phyloP scores from a whole-genome alignment of 1,140 invertebrate genomes.

The Drosophila willistoni region DNA sequence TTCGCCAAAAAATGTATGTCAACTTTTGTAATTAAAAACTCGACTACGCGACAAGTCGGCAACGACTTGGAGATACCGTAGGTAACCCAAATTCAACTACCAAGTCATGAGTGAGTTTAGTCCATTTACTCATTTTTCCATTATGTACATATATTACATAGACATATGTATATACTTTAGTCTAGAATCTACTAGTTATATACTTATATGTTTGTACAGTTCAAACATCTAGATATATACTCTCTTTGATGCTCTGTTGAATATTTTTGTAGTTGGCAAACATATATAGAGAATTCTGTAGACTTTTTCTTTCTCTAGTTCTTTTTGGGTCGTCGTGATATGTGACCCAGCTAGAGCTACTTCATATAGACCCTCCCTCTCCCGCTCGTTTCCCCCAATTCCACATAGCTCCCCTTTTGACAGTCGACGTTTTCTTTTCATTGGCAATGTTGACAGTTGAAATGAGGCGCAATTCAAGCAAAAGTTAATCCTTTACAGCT shows the following conservation, averaged over 20 bases:
- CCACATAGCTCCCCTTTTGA: neutral
- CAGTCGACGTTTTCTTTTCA: constrained; percentile 7
- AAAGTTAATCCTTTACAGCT: constrained; percentile 5
- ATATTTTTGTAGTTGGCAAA: neutral
- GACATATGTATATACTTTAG: no score
- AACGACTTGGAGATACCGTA: neutral
- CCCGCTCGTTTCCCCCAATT: neutral
- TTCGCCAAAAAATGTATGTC: constrained; percentile 9
- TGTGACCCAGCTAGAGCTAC: constrained; percentile 7
- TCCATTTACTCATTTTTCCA: no score
- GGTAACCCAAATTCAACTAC: no score
- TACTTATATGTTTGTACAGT: no score
- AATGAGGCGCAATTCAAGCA: constrained; percentile 6
- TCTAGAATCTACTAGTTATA: no score
- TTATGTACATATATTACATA: no score
- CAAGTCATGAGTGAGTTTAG: no score
- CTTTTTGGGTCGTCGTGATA: constrained; percentile 8
- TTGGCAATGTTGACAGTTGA: constrained; percentile 12
- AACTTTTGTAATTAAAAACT: constrained; percentile 11
- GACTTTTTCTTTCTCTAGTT: neutral
- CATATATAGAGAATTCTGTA: neutral
- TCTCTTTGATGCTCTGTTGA: no score
- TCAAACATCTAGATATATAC: no score
- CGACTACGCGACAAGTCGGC: neutral
- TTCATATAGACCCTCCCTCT: neutral